These are phyloP conservation scores for Progne subis DNA, from an alignment of 2,113 vertebrate species.

Conservation along the genomic window DNA sequence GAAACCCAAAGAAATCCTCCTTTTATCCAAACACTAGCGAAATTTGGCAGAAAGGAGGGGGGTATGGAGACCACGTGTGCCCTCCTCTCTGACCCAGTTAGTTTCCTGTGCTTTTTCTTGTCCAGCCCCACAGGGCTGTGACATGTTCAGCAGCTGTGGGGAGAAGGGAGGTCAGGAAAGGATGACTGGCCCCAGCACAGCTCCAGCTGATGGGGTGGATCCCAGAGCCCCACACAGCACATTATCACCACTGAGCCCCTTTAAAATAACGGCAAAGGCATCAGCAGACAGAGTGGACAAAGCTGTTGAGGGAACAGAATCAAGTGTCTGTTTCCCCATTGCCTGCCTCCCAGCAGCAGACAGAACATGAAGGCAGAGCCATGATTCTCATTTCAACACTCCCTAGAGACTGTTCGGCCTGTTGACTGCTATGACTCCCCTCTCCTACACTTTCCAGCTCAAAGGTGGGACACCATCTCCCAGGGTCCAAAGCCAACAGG, in stretches of 20 bases:
- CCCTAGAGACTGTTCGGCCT: neutral
- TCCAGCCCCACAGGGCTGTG: neutral
- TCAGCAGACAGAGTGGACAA: neutral
- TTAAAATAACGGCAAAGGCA: neutral
- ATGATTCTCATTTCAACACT: neutral
- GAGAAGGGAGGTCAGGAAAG: neutral
- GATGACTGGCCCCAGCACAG: neutral
- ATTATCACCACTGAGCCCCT: neutral
- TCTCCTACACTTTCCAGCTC: neutral
- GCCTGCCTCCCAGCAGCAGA: neutral
- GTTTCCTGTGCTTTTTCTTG: neutral
- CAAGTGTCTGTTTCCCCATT: rapidly evolving
- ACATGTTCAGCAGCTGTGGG: neutral
- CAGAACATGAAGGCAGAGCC: rapidly evolving
- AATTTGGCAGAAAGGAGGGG: neutral
- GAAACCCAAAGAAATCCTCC: neutral
- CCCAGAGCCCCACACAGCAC: neutral
- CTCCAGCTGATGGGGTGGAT: neutral
- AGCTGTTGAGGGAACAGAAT: neutral
- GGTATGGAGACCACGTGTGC: rapidly evolving
- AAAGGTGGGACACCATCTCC: neutral
- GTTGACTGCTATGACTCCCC: neutral
- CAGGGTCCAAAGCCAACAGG: neutral
- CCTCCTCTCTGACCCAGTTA: neutral
- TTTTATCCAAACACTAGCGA: neutral